Percentiles rank a stretch among this genome's conserved stretches.
Evolutionary conservation across 2,888 invertebrate genomes (phyloP).

Genomic region (Lampropteryx suffumata): DNA sequence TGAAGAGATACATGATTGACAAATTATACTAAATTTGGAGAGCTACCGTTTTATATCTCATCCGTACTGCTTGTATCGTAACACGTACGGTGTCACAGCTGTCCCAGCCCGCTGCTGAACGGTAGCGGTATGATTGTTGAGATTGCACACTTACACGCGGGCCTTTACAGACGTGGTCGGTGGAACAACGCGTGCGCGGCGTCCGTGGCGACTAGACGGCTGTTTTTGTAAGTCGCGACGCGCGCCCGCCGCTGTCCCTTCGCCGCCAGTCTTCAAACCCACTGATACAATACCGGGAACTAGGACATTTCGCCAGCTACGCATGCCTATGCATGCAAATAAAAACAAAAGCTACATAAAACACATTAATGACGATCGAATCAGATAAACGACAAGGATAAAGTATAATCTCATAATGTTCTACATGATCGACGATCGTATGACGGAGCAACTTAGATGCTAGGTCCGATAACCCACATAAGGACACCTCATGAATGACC

Average conservation of each 20-base stretch:
- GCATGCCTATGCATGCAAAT: slow-evolving; percentile 28
- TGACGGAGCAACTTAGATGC: slow-evolving; percentile 30
- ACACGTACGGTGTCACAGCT: slow-evolving; percentile 28
- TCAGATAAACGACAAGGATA: slow-evolving; percentile 30
- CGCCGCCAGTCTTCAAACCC: slow-evolving; percentile 62
- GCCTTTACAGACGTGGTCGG: slow-evolving; percentile 42
- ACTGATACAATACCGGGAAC: slow-evolving; percentile 70
- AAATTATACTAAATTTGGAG: slow-evolving; percentile 39
- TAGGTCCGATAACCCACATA: slow-evolving; percentile 31
- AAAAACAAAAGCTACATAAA: slow-evolving; percentile 27
- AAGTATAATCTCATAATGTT: slow-evolving; percentile 20
- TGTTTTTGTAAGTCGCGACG: slow-evolving; percentile 75
- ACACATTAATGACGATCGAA: slow-evolving; percentile 21
- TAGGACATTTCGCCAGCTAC: slow-evolving; percentile 58
- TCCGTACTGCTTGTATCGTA: slow-evolving; percentile 27
- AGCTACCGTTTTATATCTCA: slow-evolving; percentile 33
- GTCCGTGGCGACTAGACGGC: slow-evolving; percentile 60
- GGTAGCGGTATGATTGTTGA: slow-evolving; percentile 37
- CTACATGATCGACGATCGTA: slow-evolving; percentile 32
- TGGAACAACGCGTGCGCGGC: slow-evolving; percentile 47
- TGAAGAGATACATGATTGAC: slow-evolving; percentile 48
- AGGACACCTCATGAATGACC: slow-evolving; percentile 46
- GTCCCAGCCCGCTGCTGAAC: slow-evolving; percentile 13
- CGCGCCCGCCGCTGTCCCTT: slow-evolving; percentile 55
- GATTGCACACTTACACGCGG: slow-evolving; percentile 40